Conservation (phyloP, 2,113 vertebrate species). For the Apus apus region DNA sequence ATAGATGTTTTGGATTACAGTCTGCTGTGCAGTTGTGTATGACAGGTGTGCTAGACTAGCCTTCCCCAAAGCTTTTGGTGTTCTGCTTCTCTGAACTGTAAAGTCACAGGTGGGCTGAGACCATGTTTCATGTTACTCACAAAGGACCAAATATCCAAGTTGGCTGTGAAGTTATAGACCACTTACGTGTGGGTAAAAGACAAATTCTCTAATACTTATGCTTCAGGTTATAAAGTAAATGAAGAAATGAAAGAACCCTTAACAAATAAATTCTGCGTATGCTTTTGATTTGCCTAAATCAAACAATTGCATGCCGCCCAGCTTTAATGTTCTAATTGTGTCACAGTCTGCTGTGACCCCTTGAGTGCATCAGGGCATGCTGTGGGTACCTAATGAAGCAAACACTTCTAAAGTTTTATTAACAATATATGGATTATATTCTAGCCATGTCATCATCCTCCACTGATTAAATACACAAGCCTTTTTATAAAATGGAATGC, state of each 20-base stretch:
- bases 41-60: constrained; percentile 60
- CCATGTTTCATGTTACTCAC: background rate
- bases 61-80: constrained; percentile 19
- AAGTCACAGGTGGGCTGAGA: constrained; percentile 41
- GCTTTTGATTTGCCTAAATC: background rate
- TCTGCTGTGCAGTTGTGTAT: constrained; percentile 23
- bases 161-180: background rate
- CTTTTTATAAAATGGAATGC: background rate
- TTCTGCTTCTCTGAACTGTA: constrained; percentile 16
- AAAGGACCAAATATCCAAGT: background rate
- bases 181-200: background rate
- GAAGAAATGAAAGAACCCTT: background rate
- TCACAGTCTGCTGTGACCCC: background rate
- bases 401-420: background rate
- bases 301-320: background rate
- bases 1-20: constrained; percentile 25
- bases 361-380: background rate
- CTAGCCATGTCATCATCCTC: rapidly evolving
- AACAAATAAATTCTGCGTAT: background rate
- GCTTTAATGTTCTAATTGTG: background rate
- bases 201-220: background rate
- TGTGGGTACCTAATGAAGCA: background rate
- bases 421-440: background rate
- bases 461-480: background rate
- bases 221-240: background rate